Percentiles rank a stretch among this genome's conserved stretches.
These are phyloP conservation scores for Dione juno DNA, from an alignment of 2,888 invertebrate species.

Conservation along the genomic window DNA sequence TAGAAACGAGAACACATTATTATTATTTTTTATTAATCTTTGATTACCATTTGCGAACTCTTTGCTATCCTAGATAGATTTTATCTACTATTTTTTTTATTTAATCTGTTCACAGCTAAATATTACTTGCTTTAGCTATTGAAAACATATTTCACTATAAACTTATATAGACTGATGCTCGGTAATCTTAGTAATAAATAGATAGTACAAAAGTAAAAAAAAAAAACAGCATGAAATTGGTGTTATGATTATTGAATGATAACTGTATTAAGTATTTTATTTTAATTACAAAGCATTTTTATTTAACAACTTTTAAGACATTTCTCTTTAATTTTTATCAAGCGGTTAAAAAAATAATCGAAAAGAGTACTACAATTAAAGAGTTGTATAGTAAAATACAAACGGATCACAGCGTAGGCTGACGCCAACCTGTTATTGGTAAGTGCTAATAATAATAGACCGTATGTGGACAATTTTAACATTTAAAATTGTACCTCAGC, in stretches of 20 bases:
- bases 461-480: slow-evolving; percentile 20
- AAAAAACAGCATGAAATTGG: no score
- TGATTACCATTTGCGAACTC: background rate
- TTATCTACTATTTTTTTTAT: background rate
- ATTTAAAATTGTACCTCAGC: slow-evolving; percentile 28
- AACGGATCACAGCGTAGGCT: slow-evolving; percentile 23
- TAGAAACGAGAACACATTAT: slow-evolving; percentile 29
- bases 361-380: slow-evolving; percentile 11
- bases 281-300: no score
- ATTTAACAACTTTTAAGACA: background rate
- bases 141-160: no score
- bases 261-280: no score
- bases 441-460: slow-evolving; percentile 3
- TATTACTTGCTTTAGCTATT: no score
- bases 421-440: slow-evolving; percentile 36
- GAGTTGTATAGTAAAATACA: slow-evolving; percentile 16
- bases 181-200: no score
- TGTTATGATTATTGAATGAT: no score
- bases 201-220: no score
- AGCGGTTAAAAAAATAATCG: slow-evolving; percentile 2
- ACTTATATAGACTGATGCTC: no score
- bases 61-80: background rate
- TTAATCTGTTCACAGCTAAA: no score
- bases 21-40: background rate
- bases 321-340: no score